Evolutionary conservation across 2,797 vertebrate species (phyloP), one percentile per base, ranked within the genome.

Genomic region (Meda fulgida): DNA sequence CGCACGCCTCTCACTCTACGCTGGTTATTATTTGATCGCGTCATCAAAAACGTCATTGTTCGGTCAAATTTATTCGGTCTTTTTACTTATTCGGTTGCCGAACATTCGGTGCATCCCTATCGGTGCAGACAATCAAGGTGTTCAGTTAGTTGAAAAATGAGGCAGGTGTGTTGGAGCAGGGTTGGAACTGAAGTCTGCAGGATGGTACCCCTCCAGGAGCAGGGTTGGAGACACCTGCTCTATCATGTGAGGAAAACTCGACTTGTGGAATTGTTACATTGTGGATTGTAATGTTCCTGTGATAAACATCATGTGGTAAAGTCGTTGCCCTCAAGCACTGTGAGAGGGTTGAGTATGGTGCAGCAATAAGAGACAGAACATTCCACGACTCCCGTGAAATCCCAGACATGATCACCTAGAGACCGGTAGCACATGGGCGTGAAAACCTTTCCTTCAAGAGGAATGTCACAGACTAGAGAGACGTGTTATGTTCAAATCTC

Each of bases 391-490:
- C 34, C 11, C 4, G 13, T 46, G 13, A 84, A 78, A 78, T 60
- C 65, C 34, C 73, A 78, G n/a, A 55, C 19, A 18, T 58, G 36
- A 29, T 55, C 18, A 1, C 65, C 48, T 34, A 3, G 26, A 69
- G 51, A 69, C 13, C 53, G 51, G n/a, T 11, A 19, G 36, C 34
- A 84, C 63, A 26, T 40, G 26, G 16, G 67, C 2, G 48, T 26
- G 9, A 83, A 51, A 67, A 53, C 14, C 43, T 51, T 34, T 73
- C 38, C 60, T 29, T 36, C 3, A 5, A 77, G 23, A 70, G 83
- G 75, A 84, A 84, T 78, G 75, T 70, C 75, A 36, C 75, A 78
- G 38, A 48, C 11, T n/a, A n/a, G 11, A 46, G 26, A 70, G 38
- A 84, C 23, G 3, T 40, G 26, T 60, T 6, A 26, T 16, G 34